Evolutionary conservation across 1,140 invertebrate species (phyloP).

Genomic region (Parapsyche elsis): DNA sequence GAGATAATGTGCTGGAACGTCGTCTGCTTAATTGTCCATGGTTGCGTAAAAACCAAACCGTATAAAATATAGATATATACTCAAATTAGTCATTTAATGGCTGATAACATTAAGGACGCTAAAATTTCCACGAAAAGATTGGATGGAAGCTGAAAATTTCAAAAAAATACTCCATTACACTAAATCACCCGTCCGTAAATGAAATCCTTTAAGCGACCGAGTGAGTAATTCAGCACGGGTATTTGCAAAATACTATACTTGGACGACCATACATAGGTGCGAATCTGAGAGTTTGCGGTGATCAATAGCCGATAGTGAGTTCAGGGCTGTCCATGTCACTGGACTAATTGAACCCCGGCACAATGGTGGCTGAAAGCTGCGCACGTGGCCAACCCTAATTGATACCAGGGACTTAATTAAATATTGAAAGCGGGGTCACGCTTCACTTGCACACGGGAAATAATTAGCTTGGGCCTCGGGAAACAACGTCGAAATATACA

Average conservation of each 20-base stretch:
- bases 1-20: conserved; percentile 13
- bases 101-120: too few relatives aligned
- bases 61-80: background rate
- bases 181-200: too few relatives aligned
- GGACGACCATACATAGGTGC: too few relatives aligned
- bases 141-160: too few relatives aligned
- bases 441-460: conserved; percentile 27
- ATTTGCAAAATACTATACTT: too few relatives aligned
- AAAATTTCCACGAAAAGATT: too few relatives aligned
- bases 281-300: background rate
- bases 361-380: background rate
- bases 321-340: background rate
- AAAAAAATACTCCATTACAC: too few relatives aligned
- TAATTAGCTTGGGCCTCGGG: conserved; percentile 12
- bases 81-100: conserved; percentile 16
- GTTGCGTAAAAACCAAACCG: background rate
- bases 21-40: conserved; percentile 13
- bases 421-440: conserved; percentile 22
- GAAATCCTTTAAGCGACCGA: too few relatives aligned
- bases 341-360: conserved; percentile 2
- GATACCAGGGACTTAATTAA: conserved; percentile 20
- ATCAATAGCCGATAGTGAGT: conserved; percentile 9
- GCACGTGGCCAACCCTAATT: conserved; percentile 21
- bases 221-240: too few relatives aligned
- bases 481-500: background rate